phyloP scores from a whole-genome alignment of 1,140 invertebrate genomes.

The Himalopsyche phryganea region DNA sequence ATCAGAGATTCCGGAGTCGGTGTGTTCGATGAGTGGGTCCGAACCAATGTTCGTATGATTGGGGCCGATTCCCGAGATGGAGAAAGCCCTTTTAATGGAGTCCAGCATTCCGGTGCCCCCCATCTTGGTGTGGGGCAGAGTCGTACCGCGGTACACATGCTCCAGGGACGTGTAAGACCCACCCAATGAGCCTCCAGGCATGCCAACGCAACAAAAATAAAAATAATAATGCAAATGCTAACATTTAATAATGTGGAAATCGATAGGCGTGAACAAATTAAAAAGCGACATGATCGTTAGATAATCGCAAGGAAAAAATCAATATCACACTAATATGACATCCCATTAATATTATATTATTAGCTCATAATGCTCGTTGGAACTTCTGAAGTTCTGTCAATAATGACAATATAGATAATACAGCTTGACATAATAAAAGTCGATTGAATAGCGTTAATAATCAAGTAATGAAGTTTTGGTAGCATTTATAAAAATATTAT shows the following conservation, averaged over 20 bases:
- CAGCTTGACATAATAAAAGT: no score
- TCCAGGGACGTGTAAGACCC: conserved; percentile 63
- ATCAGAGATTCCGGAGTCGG: conserved; percentile 39
- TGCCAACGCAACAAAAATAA: conserved; percentile 37
- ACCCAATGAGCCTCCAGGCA: conserved; percentile 57
- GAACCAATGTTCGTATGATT: conserved; percentile 52
- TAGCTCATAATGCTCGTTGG: no score
- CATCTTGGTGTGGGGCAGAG: conserved; percentile 55
- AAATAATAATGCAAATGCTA: conserved; percentile 27
- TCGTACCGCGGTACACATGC: conserved; percentile 64
- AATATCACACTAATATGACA: no score
- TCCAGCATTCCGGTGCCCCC: conserved; percentile 55
- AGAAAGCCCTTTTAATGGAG: conserved; percentile 62
- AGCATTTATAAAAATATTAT: no score
- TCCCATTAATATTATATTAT: no score
- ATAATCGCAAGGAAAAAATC: background rate
- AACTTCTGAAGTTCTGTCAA: no score
- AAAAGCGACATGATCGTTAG: conserved; percentile 5
- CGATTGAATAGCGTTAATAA: no score
- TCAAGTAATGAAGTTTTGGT: no score
- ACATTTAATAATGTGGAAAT: no score
- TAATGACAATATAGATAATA: no score
- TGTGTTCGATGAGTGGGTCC: conserved; percentile 53
- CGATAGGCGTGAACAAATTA: conserved; percentile 24
- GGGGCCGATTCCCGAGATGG: conserved; percentile 43